These are phyloP conservation scores for Pterocles burchelli DNA, from an alignment of 2,113 vertebrate species.

Conservation along the genomic window DNA sequence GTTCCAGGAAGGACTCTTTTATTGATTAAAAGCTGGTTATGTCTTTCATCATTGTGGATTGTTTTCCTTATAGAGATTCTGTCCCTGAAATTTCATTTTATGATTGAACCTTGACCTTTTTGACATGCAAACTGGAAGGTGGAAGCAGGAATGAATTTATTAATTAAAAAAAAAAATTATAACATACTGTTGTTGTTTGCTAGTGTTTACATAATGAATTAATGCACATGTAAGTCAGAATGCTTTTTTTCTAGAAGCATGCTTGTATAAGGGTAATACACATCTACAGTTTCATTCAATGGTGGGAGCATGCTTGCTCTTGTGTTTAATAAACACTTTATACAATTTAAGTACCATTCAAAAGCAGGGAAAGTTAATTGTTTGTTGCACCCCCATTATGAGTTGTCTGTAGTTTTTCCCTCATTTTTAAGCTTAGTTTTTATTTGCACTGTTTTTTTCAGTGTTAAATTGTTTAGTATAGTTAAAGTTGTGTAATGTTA, in stretches of 20 bases:
- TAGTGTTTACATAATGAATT: not conserved
- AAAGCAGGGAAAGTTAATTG: constrained; percentile 75
- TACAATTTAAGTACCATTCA: constrained; percentile 7
- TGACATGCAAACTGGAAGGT: not conserved
- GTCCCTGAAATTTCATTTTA: not conserved
- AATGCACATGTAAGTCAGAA: not conserved
- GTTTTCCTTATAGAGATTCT: not conserved
- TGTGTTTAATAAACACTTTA: not conserved
- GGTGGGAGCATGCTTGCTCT: not conserved
- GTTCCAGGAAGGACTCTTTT: not conserved
- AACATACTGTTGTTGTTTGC: not conserved
- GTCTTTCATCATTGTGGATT: not conserved
- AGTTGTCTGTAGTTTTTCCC: constrained; percentile 34
- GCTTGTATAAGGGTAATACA: not conserved
- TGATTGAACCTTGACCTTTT: not conserved
- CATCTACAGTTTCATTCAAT: not conserved
- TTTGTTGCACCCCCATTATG: constrained; percentile 74
- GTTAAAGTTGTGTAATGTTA: constrained; percentile 35
- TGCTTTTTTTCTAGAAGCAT: not conserved
- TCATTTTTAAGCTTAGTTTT: constrained; percentile 54
- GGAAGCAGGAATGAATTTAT: not conserved
- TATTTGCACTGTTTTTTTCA: constrained; percentile 35
- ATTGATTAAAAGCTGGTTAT: not conserved
- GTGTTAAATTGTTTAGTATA: constrained; percentile 36
- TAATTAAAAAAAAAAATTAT: not conserved